Evolutionary conservation across 2,888 invertebrate genomes (phyloP), one percentile per base, ranked within the genome.

Genomic region (Koerneria pararmatus): DNA sequence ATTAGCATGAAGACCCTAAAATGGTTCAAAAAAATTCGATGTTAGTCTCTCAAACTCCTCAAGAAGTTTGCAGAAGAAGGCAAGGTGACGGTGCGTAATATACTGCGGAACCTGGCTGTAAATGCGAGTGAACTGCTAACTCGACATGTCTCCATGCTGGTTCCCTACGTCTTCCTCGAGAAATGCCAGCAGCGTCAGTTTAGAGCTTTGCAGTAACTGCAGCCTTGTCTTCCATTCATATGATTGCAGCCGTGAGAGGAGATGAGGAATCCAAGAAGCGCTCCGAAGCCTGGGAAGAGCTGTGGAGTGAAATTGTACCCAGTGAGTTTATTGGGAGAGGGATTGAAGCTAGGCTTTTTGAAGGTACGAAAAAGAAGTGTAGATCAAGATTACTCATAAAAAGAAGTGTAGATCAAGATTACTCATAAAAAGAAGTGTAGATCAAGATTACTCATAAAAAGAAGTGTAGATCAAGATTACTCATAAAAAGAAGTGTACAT

Each of bases 281-380:
- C 27, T 71, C 69, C n/a, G 78, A 72, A 4, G 68, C 70, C 5
- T 78, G 78, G 78, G 54, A 32, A 3, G 78, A 76, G 35, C 59
- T 78, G 29, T 78, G 78, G 78, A 61, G 68, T 8, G 78, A 78
- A 32, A 54, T 78, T 8, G 76, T 78, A 3, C 74, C 76, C 31
- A 72, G 74, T 31, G 70, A 59, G 29, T 19, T 4, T 6, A 11
- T 29, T 24, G 15, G 15, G 32, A 19, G 37, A n/a, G 22, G 6
- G 19, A 48, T 48, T n/a, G 6, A 8, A n/a, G 22, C 8, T 24
- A 53, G 11, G 24, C 15, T n/a, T 53, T 22, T 11, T 19, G 11
- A n/a, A 11, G 32, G 15, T 27, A n/a, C n/a, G n/a, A n/a, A n/a
- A n/a, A n/a, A n/a, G n/a, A n/a, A n/a, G n/a, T n/a, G n/a, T n/a